phyloP scores from a whole-genome alignment of 2,888 invertebrate genomes.

The Seira sanloemensis region DNA sequence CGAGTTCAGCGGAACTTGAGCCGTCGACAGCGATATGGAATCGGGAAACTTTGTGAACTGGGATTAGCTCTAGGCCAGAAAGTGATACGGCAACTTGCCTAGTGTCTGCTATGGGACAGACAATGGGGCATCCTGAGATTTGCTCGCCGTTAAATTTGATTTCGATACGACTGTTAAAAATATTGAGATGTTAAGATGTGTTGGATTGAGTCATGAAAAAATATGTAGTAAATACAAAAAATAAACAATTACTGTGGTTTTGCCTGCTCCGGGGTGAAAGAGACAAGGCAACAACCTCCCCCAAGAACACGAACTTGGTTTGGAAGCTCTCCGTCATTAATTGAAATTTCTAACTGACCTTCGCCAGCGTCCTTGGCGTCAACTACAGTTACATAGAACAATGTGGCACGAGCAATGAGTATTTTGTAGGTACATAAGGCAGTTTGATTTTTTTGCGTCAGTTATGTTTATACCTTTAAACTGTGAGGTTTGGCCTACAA shows the following conservation, averaged over 20 bases:
- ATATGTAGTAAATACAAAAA: too few relatives aligned
- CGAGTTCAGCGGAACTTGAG: conserved; percentile 85
- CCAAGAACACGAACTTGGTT: conserved; percentile 97
- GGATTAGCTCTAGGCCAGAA: conserved; percentile 87
- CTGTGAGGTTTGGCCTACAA: conserved; percentile 96
- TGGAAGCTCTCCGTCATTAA: conserved; percentile 98
- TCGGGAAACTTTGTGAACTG: conserved; percentile 87
- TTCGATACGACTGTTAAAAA: conserved; percentile 82
- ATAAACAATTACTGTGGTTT: conserved; percentile 84
- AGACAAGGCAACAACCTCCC: conserved; percentile 94
- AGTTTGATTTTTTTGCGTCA: background rate
- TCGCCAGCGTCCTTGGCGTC: conserved; percentile 99
- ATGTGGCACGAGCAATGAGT: background rate
- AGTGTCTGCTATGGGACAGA: conserved; percentile 89
- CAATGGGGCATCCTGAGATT: conserved; percentile 90
- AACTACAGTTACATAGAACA: conserved; percentile 81
- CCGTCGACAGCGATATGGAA: conserved; percentile 88
- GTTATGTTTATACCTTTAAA: conserved; percentile 86
- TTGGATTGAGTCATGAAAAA: too few relatives aligned
- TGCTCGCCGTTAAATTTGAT: conserved; percentile 97
- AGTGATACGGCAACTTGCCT: conserved; percentile 85
- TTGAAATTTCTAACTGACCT: conserved; percentile 99
- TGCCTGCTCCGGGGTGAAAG: conserved; percentile 93
- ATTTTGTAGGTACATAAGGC: background rate
- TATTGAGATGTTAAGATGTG: too few relatives aligned